Evolutionary conservation across 2,888 invertebrate species (phyloP), one percentile per base, ranked within the genome.

Genomic region (Hirtodrosophila alboralis): DNA sequence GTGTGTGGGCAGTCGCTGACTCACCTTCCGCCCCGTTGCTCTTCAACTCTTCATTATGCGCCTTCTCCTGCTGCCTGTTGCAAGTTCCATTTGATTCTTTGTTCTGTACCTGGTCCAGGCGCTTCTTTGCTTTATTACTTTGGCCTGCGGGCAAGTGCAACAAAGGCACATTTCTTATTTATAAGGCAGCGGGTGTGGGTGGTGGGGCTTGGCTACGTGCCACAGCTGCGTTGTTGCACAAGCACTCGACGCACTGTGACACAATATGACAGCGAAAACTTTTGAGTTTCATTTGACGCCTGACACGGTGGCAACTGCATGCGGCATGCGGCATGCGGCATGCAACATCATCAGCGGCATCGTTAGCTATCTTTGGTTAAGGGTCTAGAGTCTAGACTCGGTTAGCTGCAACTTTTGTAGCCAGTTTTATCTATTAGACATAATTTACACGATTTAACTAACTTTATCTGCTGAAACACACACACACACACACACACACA

Each of bases 401-500:
- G 27, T 48, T 13, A 40, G 54, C 45, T 26, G 69, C 53, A 37
- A 49, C 59, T 75, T 78, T 75, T 44, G 51, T 48, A 37, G 63
- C 47, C 53, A 64, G 45, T 66, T 54, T 81, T 86, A 79, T 83
- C 86, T 83, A 86, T 86, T 83, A 83, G 71, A 75, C 86, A 83
- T 86, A 86, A 83, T 86, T 86, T 77, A 84, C 86, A 75, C 75
- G 83, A 81, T 73, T 83, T 84, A 65, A 77, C 69, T 63, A 81
- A 83, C 75, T 84, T 84, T 72, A 84, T 69, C 63, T 63, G 14
- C 43, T 23, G 16, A 14, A 23, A 13, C 34, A 16, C 48, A 41
- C 27, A 38, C 3, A 37, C 7, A 27, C 6, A 48, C 12, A 34
- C 27, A 16, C 16, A 48, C 12, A 28, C 2, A 40, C n/a, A 16